Evolutionary conservation across 2,797 vertebrate species (phyloP).

Genomic region (Holocentrus rufus): DNA sequence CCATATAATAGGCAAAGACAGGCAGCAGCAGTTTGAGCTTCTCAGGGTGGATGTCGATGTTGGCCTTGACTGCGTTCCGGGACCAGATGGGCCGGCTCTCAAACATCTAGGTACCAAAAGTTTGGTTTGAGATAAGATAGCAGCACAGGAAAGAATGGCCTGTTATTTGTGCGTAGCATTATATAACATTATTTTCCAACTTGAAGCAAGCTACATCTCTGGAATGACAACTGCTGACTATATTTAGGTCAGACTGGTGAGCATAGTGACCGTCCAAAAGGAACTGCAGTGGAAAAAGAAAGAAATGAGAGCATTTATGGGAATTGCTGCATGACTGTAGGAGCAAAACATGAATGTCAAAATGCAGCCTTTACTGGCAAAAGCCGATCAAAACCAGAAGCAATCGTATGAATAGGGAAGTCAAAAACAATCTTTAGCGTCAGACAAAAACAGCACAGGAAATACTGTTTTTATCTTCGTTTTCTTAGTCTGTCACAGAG

Average conservation of each 20-base stretch:
- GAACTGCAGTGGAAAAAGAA: too few species aligned
- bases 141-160: neutral
- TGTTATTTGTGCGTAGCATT: neutral
- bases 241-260: neutral
- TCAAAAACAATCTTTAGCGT: too few species aligned
- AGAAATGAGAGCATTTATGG: too few species aligned
- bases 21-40: slow-evolving; percentile 95
- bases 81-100: slow-evolving; percentile 93
- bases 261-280: neutral
- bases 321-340: too few species aligned
- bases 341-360: too few species aligned
- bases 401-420: too few species aligned
- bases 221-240: neutral
- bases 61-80: slow-evolving; percentile 92
- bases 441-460: too few species aligned
- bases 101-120: slow-evolving; percentile 84
- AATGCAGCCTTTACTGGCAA: too few species aligned
- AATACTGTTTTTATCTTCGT: too few species aligned
- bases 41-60: slow-evolving; percentile 91
- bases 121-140: slow-evolving; percentile 64
- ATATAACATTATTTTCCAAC: neutral
- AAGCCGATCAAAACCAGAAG: too few species aligned
- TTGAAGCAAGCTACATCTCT: neutral
- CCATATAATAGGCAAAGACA: slow-evolving; percentile 93
- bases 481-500: too few species aligned